Base-by-base conservation (phyloP, 2,113 vertebrate genomes). In the Symphodus melops region DNA sequence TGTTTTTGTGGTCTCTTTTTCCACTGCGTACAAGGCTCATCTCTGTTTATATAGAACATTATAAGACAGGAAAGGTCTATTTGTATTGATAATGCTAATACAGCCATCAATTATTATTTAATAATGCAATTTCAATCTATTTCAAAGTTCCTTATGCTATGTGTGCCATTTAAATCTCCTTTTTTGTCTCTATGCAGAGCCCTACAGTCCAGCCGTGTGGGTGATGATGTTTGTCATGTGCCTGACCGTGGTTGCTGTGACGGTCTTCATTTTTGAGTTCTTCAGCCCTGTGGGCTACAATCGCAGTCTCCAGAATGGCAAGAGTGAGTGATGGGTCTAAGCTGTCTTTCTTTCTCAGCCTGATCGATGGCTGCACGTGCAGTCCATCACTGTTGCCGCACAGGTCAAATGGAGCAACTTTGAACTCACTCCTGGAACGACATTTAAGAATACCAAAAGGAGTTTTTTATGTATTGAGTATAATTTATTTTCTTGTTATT, bases 211-310 rank as follows among this genome's bases (percentile, higher is more conserved):
- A 0, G 97, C 97, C 1, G 97, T 97, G 75, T 98, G 97, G 96
- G 96, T 98, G 90, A 98, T 98, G 97, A 98, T 98, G 97, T 98
- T 98, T 28, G 97, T 98, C 84, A 97, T 98, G 97, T 98, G 97
- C 89, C 96, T 98, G 91, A 97, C 97, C 3, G 96, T 98, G 44
- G 97, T 97, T 9, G 97, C 96, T 1, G 96, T 98, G 93, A 98
- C 97, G 0, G 97, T 97, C 81, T 98, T 98, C 93, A 96, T 98
- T 93, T 98, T 98, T 81, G 94, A 95, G 84, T 95, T 94, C 92
- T 96, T 97, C 94, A 97, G 96, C 91, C 97, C 96, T 0, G 96
- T 96, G 25, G 96, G 96, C 85, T 97, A 95, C 89, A 94, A 94
- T 89, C 93, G 94, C 87, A 94, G 91, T 86, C 94, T 97, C 84